phyloP scores from a whole-genome alignment of 1,140 invertebrate genomes.

The Odontomachus brunneus region DNA sequence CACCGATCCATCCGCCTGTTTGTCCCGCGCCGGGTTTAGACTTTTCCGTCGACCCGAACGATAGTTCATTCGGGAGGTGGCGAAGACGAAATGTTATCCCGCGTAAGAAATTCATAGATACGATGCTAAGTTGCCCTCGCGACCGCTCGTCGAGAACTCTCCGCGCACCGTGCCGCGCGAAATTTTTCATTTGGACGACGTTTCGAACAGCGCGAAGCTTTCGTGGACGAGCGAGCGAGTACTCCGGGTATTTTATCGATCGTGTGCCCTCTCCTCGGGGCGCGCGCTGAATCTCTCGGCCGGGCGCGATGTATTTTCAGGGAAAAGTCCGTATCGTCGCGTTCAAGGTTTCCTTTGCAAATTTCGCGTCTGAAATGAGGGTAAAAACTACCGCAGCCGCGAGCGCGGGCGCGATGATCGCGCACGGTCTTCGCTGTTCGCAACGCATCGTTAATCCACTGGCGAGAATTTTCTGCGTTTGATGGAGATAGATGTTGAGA shows the following conservation, averaged over 20 bases:
- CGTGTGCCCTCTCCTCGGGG: neutral
- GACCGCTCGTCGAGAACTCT: neutral
- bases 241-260: constrained; percentile 29
- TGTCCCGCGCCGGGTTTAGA: constrained; percentile 51
- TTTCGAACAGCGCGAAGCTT: too few species aligned
- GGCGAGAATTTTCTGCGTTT: neutral
- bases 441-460: neutral
- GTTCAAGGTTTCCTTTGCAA: constrained; percentile 19
- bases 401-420: neutral
- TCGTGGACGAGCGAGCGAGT: too few species aligned
- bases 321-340: constrained; percentile 16
- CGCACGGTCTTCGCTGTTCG: neutral
- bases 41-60: constrained; percentile 60
- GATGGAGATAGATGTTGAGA: neutral
- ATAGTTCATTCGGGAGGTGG: neutral
- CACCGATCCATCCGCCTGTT: constrained; percentile 64
- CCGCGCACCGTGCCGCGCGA: too few species aligned
- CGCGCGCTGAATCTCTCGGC: constrained; percentile 3
- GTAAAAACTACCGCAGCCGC: too few species aligned
- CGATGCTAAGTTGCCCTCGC: neutral
- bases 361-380: constrained; percentile 8
- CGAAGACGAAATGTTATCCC: neutral
- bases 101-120: neutral
- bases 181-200: constrained; percentile 14
- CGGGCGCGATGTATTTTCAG: constrained; percentile 40